A percentile compares a stretch with the other conserved stretches of the same genome.
These are phyloP conservation scores for Notodonta ziczac DNA, from an alignment of 2,888 invertebrate genomes.

Conservation along the genomic window DNA sequence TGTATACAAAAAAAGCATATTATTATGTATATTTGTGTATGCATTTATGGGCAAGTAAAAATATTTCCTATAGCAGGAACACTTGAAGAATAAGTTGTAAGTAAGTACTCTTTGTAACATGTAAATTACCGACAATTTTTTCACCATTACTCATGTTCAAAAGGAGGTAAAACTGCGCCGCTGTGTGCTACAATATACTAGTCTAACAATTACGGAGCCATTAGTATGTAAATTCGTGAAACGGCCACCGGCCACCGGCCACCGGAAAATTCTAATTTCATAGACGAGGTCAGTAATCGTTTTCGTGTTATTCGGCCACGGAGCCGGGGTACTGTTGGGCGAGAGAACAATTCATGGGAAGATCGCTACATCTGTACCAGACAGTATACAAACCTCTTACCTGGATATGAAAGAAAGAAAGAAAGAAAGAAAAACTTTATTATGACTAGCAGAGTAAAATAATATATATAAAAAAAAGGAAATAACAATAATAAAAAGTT, in stretches of 20 bases:
- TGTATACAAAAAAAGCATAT: too few relatives aligned
- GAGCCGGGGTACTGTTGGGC: background rate
- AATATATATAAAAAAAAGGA: too few relatives aligned
- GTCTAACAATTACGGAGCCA: constrained; percentile 20
- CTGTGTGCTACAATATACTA: constrained; percentile 1
- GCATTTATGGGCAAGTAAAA: too few relatives aligned
- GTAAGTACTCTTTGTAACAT: background rate
- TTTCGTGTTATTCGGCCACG: constrained; percentile 14
- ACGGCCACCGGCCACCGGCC: constrained; percentile 15
- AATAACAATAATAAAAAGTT: too few relatives aligned
- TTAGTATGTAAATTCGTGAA: constrained; percentile 39
- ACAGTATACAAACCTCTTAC: too few relatives aligned
- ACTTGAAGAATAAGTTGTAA: too few relatives aligned
- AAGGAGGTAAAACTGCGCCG: background rate
- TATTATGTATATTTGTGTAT: too few relatives aligned
- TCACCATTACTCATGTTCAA: background rate
- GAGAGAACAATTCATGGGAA: background rate
- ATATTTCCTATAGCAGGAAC: too few relatives aligned
- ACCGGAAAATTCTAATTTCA: constrained; percentile 44
- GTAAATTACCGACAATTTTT: background rate
- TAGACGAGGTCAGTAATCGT: constrained; percentile 23
- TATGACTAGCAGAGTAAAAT: too few relatives aligned
- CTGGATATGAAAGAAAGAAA: too few relatives aligned
- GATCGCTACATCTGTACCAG: too few relatives aligned
- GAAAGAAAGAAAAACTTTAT: too few relatives aligned